Evolutionary conservation across 2,888 invertebrate genomes (phyloP), one percentile per base, ranked within the genome.

Genomic region (Geotrupes spiniger): DNA sequence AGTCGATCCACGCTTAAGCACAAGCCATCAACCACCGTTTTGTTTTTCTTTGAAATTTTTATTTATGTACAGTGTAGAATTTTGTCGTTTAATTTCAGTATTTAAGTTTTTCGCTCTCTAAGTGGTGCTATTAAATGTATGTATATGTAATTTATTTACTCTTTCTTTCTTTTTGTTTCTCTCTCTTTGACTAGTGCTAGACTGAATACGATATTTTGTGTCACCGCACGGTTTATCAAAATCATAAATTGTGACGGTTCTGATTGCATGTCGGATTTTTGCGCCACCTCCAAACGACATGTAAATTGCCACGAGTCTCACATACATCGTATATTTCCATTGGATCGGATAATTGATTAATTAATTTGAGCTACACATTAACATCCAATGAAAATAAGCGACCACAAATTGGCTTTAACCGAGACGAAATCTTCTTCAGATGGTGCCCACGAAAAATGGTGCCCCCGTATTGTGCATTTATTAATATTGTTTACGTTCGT

Each of bases 231-330:
- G 65, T 73, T 74, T 74, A 71, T 68, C 57, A 51, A 48, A 47
- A 51, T 49, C 55, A 63, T 72, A 74, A 74, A 73, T 71, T 70
- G 64, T 70, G 73, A 64, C 56, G 72, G 74, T 72, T 73, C 65
- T 73, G 73, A 73, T 71, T 58, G 10, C 33, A 10, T 33, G 9
- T 33, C 29, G 10, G 2, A n/a, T 11, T 11, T 4, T 4, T 28
- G 2, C 29, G 3, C 8, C 9, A 10, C 29, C 5, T 5, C n/a
- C n/a, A 29, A 29, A 29, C 5, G 29, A 29, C 29, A 29, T 29
- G 29, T 29, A 29, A 11, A 3, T 29, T 26, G n/a, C 27, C 9
- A 11, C 9, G n/a, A n/a, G n/a, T n/a, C n/a, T n/a, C n/a, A n/a
- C n/a, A n/a, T n/a, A n/a, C n/a, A n/a, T n/a, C n/a, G n/a, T n/a